A percentile compares a stretch with the other conserved stretches of the same genome.
Conservation (phyloP, 2,797 vertebrate genomes). For the Pseudopleuronectes americanus region DNA sequence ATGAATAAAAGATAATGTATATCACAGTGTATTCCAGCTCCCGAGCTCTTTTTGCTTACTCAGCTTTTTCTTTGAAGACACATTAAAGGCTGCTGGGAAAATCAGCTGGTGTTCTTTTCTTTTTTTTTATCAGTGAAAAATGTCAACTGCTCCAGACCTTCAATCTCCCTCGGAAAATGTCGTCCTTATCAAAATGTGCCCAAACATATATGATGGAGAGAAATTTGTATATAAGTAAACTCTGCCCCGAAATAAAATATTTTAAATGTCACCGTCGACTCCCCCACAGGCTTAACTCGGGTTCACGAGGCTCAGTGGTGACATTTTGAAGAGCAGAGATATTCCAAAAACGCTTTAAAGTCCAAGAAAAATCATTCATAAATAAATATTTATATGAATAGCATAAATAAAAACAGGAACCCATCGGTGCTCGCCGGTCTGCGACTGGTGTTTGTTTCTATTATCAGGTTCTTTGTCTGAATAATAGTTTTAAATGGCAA, state of each 20-base stretch:
- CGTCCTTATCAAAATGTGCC: constrained; percentile 67
- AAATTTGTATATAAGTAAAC: constrained; percentile 57
- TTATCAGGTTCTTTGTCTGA: constrained; percentile 12
- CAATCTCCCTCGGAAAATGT: constrained; percentile 39
- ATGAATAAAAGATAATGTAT: constrained; percentile 35
- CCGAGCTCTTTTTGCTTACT: constrained; percentile 37
- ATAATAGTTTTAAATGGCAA: constrained; percentile 39
- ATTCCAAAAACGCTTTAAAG: constrained; percentile 20
- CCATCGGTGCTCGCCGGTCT: constrained; percentile 13
- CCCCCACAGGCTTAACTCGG: constrained; percentile 60
- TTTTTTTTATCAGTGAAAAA: constrained; percentile 65
- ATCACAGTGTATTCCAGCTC: constrained; percentile 29
- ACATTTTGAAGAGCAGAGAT: constrained; percentile 61
- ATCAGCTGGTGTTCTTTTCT: constrained; percentile 50
- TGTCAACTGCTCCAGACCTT: constrained; percentile 57
- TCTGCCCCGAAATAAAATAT: constrained; percentile 18
- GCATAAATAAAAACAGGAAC: constrained; percentile 13
- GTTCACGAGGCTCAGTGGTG: constrained; percentile 54
- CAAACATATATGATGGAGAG: constrained; percentile 60
- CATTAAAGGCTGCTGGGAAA: constrained; percentile 42
- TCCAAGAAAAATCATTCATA: constrained; percentile 19
- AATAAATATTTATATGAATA: neutral
- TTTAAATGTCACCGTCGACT: constrained; percentile 74
- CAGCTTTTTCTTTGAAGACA: constrained; percentile 19
- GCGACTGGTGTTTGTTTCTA: constrained; percentile 25